Conservation (phyloP, 2,797 vertebrate genomes). For the Miichthys miiuy region DNA sequence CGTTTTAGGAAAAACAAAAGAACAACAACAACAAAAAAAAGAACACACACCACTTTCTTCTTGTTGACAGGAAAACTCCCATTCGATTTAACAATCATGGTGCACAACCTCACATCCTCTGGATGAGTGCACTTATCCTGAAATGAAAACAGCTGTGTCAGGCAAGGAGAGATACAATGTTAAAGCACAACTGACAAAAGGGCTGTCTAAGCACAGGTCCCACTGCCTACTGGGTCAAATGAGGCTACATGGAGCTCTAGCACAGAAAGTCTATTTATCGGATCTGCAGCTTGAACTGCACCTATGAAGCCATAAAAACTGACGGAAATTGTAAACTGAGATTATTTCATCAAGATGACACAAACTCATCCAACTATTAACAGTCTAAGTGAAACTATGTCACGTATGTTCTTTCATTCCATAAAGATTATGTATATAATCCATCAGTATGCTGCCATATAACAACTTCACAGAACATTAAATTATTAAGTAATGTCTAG, state of each 20-base stretch:
- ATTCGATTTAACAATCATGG: constrained; percentile 96
- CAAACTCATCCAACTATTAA: constrained; percentile 8
- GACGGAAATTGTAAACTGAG: neutral
- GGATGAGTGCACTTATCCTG: constrained; percentile 98
- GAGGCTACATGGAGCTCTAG: constrained; percentile 7
- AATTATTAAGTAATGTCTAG: neutral
- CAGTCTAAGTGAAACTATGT: neutral
- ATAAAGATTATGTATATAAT: constrained; percentile 31
- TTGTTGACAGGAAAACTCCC: constrained; percentile 97
- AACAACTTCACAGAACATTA: constrained; percentile 28
- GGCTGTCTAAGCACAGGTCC: constrained; percentile 40
- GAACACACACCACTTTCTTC: constrained; percentile 95
- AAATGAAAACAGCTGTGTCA: constrained; percentile 77
- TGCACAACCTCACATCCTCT: constrained; percentile 97
- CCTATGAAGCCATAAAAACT: constrained; percentile 11
- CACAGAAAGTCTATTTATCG: constrained; percentile 30
- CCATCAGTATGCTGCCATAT: constrained; percentile 26
- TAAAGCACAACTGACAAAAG: constrained; percentile 59
- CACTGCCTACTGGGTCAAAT: constrained; percentile 29
- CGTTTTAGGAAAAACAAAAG: neutral
- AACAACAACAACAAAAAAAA: constrained; percentile 2
- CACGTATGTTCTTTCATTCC: neutral
- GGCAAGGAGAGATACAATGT: constrained; percentile 54
- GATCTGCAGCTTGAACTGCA: constrained; percentile 27
- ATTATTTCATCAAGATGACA: constrained; percentile 14